Percentiles rank a stretch among this genome's conserved stretches.
Evolutionary conservation across 2,113 vertebrate genomes (phyloP).

Genomic region (Seriola rivoliana): DNA sequence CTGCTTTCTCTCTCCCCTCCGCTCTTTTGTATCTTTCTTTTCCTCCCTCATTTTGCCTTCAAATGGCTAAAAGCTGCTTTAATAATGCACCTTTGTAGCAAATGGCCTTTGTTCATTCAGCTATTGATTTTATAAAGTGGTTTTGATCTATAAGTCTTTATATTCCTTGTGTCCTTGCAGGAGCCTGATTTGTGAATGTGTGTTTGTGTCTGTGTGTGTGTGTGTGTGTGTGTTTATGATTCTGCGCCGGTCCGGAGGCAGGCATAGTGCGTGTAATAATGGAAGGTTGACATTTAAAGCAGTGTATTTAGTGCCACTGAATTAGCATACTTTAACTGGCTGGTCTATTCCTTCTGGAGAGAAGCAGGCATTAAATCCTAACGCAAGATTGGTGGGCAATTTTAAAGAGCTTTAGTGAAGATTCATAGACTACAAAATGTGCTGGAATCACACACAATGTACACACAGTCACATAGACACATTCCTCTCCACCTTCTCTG

Average conservation of each 20-base stretch:
- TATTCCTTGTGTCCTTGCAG: constrained; percentile 42
- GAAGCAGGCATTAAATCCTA: constrained; percentile 77
- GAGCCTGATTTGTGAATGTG: constrained; percentile 29
- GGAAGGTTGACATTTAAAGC: constrained; percentile 83
- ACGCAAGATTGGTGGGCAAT: constrained; percentile 75
- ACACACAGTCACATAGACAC: constrained; percentile 29
- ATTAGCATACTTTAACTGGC: constrained; percentile 84
- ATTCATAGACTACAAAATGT: constrained; percentile 78
- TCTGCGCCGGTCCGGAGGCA: constrained; percentile 33
- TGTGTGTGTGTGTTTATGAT: constrained; percentile 60
- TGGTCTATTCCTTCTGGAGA: constrained; percentile 68
- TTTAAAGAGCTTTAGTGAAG: constrained; percentile 78
- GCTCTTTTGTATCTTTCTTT: not conserved
- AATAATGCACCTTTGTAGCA: constrained; percentile 48
- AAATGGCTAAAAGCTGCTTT: constrained; percentile 50
- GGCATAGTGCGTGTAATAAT: constrained; percentile 69
- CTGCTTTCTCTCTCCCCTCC: not conserved
- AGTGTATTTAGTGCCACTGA: constrained; percentile 79
- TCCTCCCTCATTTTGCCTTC: not conserved
- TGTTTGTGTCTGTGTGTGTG: constrained; percentile 10
- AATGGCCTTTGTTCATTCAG: constrained; percentile 62
- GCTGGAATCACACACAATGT: constrained; percentile 42
- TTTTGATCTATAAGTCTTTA: constrained; percentile 72
- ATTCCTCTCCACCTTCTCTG: constrained; percentile 25
- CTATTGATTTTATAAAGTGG: constrained; percentile 75